Conservation (phyloP, 2,888 invertebrate species). For the Coremacera marginata region DNA sequence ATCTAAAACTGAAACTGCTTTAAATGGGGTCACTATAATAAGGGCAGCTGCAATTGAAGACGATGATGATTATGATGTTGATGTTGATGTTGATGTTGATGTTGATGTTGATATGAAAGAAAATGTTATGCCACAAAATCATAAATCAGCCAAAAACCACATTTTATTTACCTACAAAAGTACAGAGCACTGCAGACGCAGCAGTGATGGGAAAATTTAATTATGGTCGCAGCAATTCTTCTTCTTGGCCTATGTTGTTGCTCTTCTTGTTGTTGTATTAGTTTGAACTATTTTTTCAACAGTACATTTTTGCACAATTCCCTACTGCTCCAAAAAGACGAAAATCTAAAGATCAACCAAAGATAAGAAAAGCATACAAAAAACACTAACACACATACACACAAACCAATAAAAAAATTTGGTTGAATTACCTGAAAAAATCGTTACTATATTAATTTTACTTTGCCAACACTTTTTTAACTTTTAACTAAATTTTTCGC, state of each 20-base stretch:
- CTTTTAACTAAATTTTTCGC: background rate
- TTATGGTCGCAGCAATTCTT: background rate
- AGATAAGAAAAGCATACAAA: background rate
- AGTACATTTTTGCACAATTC: background rate
- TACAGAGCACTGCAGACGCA: background rate
- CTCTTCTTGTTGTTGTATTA: conserved; percentile 1
- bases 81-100: background rate
- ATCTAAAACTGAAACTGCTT: background rate
- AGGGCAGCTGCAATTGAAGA: background rate
- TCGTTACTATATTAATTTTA: background rate
- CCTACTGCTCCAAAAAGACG: background rate
- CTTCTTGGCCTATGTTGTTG: background rate
- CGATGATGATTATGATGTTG: background rate
- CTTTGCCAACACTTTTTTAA: background rate
- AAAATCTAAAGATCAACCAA: background rate
- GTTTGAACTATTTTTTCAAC: conserved; percentile 8
- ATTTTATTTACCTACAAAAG: conserved; percentile 6
- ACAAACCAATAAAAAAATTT: too few species aligned
- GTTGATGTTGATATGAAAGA: background rate
- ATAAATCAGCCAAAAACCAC: conserved; percentile 26
- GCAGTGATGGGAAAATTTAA: conserved; percentile 19
- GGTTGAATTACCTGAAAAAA: too few species aligned
- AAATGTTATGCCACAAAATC: conserved; percentile 16
- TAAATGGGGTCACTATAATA: conserved; percentile 1
- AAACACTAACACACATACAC: background rate